Evolutionary conservation across 2,888 invertebrate genomes (phyloP).

Genomic region (Athalia cordata): DNA sequence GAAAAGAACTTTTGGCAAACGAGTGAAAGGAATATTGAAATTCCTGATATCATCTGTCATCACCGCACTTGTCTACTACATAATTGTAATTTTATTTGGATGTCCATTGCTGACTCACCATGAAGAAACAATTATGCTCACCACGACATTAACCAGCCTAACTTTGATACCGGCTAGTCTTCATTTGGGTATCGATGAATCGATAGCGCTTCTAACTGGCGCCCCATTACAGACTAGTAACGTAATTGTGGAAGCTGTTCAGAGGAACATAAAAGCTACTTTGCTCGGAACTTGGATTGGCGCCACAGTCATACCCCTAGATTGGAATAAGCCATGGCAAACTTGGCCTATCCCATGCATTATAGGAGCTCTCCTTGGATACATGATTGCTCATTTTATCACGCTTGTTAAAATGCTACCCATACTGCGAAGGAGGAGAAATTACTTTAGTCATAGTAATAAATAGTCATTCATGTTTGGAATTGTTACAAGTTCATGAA

Average conservation of each 20-base stretch:
- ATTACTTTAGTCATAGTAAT: constrained; percentile 41
- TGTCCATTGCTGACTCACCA: constrained; percentile 80
- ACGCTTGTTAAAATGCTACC: constrained; percentile 73
- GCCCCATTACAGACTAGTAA: constrained; percentile 71
- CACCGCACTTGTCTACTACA: constrained; percentile 76
- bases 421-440: constrained; percentile 57
- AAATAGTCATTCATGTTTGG: constrained; percentile 5
- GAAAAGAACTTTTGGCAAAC: constrained; percentile 72
- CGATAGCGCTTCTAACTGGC: constrained; percentile 76
- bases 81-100: constrained; percentile 81
- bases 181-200: constrained; percentile 78
- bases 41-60: constrained; percentile 73
- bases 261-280: constrained; percentile 78
- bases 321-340: constrained; percentile 95
- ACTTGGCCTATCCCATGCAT: constrained; percentile 85
- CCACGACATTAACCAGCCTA: constrained; percentile 78
- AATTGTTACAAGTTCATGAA: constrained; percentile 15
- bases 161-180: constrained; percentile 80
- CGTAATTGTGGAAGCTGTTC: constrained; percentile 74
- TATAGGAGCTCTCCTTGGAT: constrained; percentile 81
- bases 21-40: constrained; percentile 75
- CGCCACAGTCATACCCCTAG: constrained; percentile 89
- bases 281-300: constrained; percentile 89
- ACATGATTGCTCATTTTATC: constrained; percentile 76
- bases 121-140: constrained; percentile 82